A percentile compares a stretch with the other conserved stretches of the same genome.
phyloP scores from a whole-genome alignment of 2,888 invertebrate genomes.

The Campoplex capitator region DNA sequence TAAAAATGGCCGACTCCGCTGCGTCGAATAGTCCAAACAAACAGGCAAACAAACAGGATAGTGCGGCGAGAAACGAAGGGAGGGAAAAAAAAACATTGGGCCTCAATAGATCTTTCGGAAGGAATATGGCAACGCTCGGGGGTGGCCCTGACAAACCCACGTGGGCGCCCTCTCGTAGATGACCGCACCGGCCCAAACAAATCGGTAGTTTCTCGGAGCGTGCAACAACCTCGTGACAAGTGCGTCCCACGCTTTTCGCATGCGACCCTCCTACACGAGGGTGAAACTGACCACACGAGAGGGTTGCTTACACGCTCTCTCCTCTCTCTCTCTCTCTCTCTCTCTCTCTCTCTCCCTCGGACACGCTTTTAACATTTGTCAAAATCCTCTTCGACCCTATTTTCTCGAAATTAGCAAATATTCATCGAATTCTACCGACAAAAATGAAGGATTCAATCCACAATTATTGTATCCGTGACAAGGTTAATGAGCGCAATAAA shows the following conservation, averaged over 20 bases:
- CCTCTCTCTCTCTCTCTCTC: too few relatives aligned
- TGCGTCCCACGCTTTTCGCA: slow-evolving; percentile 52
- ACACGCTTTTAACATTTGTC: slow-evolving; percentile 28
- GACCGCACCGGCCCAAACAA: slow-evolving; percentile 59
- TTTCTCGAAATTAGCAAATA: background rate
- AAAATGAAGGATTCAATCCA: background rate
- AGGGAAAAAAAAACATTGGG: slow-evolving; percentile 26
- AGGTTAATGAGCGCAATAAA: background rate
- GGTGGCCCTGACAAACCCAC: slow-evolving; percentile 65
- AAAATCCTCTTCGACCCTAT: background rate
- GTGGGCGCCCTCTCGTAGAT: slow-evolving; percentile 24
- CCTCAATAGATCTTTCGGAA: slow-evolving; percentile 20
- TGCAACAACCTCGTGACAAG: slow-evolving; percentile 45
- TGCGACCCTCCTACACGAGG: slow-evolving; percentile 21
- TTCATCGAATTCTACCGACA: background rate
- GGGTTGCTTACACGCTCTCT: slow-evolving; percentile 1
- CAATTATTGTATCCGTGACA: background rate
- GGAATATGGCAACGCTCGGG: slow-evolving; percentile 44
- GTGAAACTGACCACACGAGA: slow-evolving; percentile 31
- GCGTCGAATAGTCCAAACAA: slow-evolving; percentile 75
- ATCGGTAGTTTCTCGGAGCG: slow-evolving; percentile 25
- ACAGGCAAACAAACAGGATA: slow-evolving; percentile 78
- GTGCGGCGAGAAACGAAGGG: slow-evolving; percentile 14
- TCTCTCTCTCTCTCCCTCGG: too few relatives aligned
- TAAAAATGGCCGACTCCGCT: slow-evolving; percentile 36